Percentiles rank a stretch among this genome's conserved stretches.
phyloP scores from a whole-genome alignment of 2,797 vertebrate genomes.

The Siniperca undulata region DNA sequence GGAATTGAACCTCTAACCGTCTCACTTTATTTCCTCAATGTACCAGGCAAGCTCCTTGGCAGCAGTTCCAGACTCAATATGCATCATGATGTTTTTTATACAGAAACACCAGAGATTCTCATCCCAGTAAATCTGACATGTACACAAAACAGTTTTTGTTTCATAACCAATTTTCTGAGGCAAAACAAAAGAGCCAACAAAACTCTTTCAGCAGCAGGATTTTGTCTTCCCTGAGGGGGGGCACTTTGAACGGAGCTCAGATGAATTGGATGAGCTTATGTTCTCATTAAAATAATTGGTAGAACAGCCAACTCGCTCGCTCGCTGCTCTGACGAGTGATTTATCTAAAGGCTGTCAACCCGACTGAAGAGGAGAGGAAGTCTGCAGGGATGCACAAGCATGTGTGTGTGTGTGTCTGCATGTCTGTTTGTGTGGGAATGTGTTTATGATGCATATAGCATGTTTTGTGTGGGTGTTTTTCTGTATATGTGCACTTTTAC shows the following conservation, averaged over 20 bases:
- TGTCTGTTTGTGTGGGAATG: neutral
- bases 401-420: neutral
- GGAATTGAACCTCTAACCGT: neutral
- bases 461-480: neutral
- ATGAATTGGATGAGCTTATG: slow-evolving; percentile 72
- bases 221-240: slow-evolving; percentile 69
- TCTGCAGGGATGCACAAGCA: slow-evolving; percentile 24
- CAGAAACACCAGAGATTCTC: slow-evolving; percentile 31
- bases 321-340: slow-evolving; percentile 59
- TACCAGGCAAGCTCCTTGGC: neutral
- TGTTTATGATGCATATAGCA: neutral
- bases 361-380: slow-evolving; percentile 43
- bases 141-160: slow-evolving; percentile 63
- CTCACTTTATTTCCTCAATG: neutral
- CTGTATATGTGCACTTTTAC: neutral
- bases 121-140: slow-evolving; percentile 60
- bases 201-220: slow-evolving; percentile 71
- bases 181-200: slow-evolving; percentile 66
- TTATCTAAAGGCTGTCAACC: slow-evolving; percentile 71
- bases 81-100: neutral
- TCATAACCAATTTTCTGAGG: slow-evolving; percentile 48
- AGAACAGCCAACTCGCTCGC: slow-evolving; percentile 62
- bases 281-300: slow-evolving; percentile 80
- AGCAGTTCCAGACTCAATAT: slow-evolving; percentile 2
- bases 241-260: slow-evolving; percentile 61